Evolutionary conservation across 2,888 invertebrate species (phyloP), one percentile per base, ranked within the genome.

Genomic region (Hydropsyche betteni): DNA sequence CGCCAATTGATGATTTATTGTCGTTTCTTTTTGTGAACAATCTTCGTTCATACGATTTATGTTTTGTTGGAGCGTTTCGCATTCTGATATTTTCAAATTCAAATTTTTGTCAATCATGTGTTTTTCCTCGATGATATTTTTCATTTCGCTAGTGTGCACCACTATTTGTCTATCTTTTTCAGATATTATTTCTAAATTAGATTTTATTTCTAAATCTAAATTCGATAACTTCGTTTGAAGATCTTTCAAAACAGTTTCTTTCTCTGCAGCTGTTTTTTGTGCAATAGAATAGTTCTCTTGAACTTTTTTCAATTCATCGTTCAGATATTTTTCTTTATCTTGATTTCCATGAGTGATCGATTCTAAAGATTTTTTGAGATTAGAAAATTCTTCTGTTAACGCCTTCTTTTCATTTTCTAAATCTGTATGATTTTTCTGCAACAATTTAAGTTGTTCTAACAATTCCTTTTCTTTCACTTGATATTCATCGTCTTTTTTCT

Each of bases 161-260:
- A 81, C 79, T 44, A 88, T 82, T 83, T 89, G 87, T 1, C 86
- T 84, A 80, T 88, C 87, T 81, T 89, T 87, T 82, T 88, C 87
- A 72, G 78, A 80, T 4, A 89, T 82, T 36, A 86, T 83, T 82
- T 86, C 86, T 80, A 83, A 80, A 80, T 87, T 88, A 0, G 86
- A 86, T 81, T 85, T 86, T 12, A 87, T 81, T 80, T 89, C 88
- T 44, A 84, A 83, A 82, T 85, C 85, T 51, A 86, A 81, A 85
- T 86, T 85, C 83, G 87, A 86, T 78, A 86, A 78, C 82, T 87
- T 86, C 10, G 85, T 80, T 51, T 82, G 83, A 7, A 87, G 81
- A 53, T 87, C 86, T 81, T 87, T 87, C 33, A 86, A 80, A 78
- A 80, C 79, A 74, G 82, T 84, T 81, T 86, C 86, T 80, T 86